A percentile compares a stretch with the other conserved stretches of the same genome.
phyloP scores from a whole-genome alignment of 2,113 vertebrate species.

The Ptychochromis oligacanthus region DNA sequence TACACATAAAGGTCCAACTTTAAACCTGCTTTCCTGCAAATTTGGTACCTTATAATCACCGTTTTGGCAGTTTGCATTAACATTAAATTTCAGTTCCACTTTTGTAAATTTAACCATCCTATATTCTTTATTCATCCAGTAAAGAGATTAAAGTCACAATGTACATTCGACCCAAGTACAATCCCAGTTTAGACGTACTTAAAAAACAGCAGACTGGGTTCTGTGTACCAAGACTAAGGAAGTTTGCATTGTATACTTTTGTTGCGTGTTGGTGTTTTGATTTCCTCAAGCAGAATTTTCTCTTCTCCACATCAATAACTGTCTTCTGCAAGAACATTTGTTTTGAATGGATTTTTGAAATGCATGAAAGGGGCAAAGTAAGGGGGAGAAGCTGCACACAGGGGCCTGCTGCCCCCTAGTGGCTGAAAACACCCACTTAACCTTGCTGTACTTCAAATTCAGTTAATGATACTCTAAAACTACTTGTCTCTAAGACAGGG shows the following conservation, averaged over 20 bases:
- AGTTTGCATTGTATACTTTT: not conserved
- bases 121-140: not conserved
- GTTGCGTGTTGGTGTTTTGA: not conserved
- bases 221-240: not conserved
- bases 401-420: slow-evolving; percentile 18
- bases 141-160: not conserved
- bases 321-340: not conserved
- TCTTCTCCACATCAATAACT: not conserved
- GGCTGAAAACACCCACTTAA: not conserved
- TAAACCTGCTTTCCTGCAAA: not conserved
- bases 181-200: not conserved
- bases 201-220: not conserved
- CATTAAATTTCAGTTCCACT: not conserved
- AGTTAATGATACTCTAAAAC: no score
- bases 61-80: not conserved
- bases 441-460: not conserved
- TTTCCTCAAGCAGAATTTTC: not conserved
- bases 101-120: not conserved
- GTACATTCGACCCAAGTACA: not conserved
- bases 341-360: not conserved
- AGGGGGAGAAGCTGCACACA: not conserved
- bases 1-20: not conserved
- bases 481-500: no score
- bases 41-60: not conserved
- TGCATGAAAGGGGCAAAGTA: not conserved